A percentile compares a stretch with the other conserved stretches of the same genome.
Conservation (phyloP, 64 coral and sea anemone species). For the Montipora sp. region DNA sequence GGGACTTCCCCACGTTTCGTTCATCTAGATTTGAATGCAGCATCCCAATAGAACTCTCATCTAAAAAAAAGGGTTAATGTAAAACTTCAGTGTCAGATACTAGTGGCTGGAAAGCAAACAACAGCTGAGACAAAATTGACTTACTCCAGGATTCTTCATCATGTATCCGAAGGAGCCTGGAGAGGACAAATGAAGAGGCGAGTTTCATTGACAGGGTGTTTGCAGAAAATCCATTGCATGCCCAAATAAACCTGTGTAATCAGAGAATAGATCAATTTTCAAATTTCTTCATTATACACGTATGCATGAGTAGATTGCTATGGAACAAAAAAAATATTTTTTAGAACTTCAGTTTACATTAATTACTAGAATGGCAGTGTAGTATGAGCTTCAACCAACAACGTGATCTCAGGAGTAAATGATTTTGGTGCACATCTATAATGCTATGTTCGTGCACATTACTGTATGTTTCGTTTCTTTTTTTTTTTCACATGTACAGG, state of each 20-base stretch:
- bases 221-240: background rate
- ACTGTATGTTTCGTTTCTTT: too few species aligned
- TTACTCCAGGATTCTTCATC: background rate
- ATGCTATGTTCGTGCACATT: too few species aligned
- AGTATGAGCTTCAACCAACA: too few species aligned
- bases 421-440: too few species aligned
- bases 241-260: constrained; percentile 4
- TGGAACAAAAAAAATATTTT: too few species aligned
- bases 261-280: background rate
- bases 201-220: constrained; percentile 26
- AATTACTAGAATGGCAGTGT: too few species aligned
- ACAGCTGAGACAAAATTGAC: background rate
- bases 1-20: constrained; percentile 48
- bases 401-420: too few species aligned
- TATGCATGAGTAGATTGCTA: too few species aligned
- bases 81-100: background rate
- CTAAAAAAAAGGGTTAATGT: background rate
- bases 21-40: constrained; percentile 21
- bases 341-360: too few species aligned
- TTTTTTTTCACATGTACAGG: too few species aligned
- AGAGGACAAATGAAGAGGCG: constrained; percentile 24
- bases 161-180: background rate
- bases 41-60: constrained; percentile 59
- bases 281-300: too few species aligned
- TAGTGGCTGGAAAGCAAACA: background rate